Percentiles rank a stretch among this genome's conserved stretches.
Evolutionary conservation across 2,888 invertebrate species (phyloP).

Genomic region (Orthosia cruda): DNA sequence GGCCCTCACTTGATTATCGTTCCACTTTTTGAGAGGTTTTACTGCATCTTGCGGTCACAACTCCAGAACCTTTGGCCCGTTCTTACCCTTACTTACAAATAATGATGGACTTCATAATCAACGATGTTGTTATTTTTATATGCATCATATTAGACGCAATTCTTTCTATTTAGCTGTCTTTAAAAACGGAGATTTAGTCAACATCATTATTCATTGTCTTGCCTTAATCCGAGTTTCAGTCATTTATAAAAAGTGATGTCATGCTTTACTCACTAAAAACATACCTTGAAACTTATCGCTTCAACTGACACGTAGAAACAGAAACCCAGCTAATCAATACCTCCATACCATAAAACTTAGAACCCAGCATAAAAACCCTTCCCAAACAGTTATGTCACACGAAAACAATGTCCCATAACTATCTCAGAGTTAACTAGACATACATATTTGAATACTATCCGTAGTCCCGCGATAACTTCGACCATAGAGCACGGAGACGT

Average conservation of each 20-base stretch:
- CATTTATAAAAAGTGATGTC: too few species aligned
- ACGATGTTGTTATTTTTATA: too few species aligned
- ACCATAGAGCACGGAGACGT: neutral
- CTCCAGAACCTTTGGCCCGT: too few species aligned
- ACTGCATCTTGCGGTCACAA: too few species aligned
- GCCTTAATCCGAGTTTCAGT: too few species aligned
- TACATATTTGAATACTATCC: conserved; percentile 68
- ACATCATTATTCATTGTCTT: too few species aligned
- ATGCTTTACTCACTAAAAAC: neutral
- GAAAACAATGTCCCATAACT: conserved; percentile 42
- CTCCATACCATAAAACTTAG: conserved; percentile 16
- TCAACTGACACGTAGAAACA: neutral
- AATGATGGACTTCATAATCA: too few species aligned
- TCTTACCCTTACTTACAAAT: too few species aligned
- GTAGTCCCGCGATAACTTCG: conserved; percentile 52
- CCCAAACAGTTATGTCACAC: conserved; percentile 15
- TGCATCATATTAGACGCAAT: too few species aligned
- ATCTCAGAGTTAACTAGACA: conserved; percentile 59
- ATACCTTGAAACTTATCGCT: neutral
- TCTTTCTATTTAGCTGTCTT: too few species aligned
- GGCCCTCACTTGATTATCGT: neutral
- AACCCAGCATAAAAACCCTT: conserved; percentile 29
- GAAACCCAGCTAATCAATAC: conserved; percentile 11
- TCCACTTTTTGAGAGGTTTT: too few species aligned
- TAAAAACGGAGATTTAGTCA: too few species aligned